Conservation (phyloP, 1,140 invertebrate species). For the Holotrichia oblita region DNA sequence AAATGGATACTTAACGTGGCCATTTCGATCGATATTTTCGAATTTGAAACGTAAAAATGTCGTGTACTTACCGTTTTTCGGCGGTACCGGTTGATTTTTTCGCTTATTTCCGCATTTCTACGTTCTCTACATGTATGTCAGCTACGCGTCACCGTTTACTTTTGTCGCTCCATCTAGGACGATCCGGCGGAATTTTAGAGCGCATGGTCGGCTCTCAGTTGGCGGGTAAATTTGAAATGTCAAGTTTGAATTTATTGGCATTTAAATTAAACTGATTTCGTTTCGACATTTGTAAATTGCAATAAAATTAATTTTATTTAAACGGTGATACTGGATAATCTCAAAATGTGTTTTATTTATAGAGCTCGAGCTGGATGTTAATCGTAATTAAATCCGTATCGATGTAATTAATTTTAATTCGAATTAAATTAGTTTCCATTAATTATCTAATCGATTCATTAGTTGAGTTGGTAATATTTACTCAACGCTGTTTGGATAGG, state of each 20-base stretch:
- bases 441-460: too few relatives aligned
- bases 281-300: not conserved
- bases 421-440: too few relatives aligned
- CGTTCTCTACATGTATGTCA: constrained; percentile 6
- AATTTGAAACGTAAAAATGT: constrained; percentile 29
- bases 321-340: not conserved
- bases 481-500: too few relatives aligned
- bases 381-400: too few relatives aligned
- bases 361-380: not conserved
- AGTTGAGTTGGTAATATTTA: too few relatives aligned
- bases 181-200: constrained; percentile 7
- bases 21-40: constrained; percentile 53
- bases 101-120: constrained; percentile 16
- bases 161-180: constrained; percentile 28
- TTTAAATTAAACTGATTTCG: too few relatives aligned
- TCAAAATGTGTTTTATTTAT: not conserved
- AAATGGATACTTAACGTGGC: constrained; percentile 54
- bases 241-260: not conserved
- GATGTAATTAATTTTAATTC: too few relatives aligned
- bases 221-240: not conserved
- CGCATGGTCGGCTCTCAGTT: not conserved
- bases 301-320: not conserved
- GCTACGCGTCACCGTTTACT: constrained; percentile 23
- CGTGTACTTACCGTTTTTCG: not conserved
- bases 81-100: not conserved